phyloP scores from a whole-genome alignment of 23 tunicate genomes.

The Halocynthia roretzi region DNA sequence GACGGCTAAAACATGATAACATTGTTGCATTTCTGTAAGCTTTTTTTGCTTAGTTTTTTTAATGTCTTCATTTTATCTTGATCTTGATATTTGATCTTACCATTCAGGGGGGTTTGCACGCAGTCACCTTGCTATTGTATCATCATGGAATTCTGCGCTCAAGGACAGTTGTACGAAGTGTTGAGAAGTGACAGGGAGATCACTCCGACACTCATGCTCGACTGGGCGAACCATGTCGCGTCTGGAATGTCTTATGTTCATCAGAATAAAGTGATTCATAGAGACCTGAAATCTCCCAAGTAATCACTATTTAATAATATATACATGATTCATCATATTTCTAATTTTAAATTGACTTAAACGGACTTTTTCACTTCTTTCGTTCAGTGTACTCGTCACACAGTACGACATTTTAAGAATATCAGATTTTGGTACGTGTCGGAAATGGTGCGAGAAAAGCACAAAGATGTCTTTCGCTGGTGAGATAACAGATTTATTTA shows the following conservation, averaged over 20 bases:
- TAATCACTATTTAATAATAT: not conserved
- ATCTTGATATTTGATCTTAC: not conserved
- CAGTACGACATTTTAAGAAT: conserved; percentile 22
- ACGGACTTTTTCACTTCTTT: not conserved
- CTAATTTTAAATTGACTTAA: no score
- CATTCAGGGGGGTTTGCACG: conserved; percentile 11
- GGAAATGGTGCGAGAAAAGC: conserved; percentile 14
- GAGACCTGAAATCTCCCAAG: conserved; percentile 51
- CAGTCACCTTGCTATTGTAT: conserved; percentile 20
- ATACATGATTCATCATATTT: no score
- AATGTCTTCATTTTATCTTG: not conserved
- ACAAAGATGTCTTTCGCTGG: conserved; percentile 20
- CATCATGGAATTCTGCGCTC: conserved; percentile 14
- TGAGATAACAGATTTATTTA: not conserved
- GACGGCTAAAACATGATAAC: conserved; percentile 15
- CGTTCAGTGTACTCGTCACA: conserved; percentile 22
- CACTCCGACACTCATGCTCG: conserved; percentile 23
- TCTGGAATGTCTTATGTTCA: conserved; percentile 40
- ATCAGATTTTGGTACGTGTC: conserved; percentile 36
- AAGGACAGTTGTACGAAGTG: conserved; percentile 28
- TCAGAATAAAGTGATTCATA: conserved; percentile 32
- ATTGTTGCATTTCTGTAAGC: conserved; percentile 18
- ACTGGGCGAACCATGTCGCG: conserved; percentile 23
- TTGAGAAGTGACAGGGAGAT: conserved; percentile 17
- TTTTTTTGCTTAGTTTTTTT: not conserved